Percentiles rank a stretch among this genome's conserved stretches.
Evolutionary conservation across 2,888 invertebrate genomes (phyloP).

Genomic region (Aelia acuminata): DNA sequence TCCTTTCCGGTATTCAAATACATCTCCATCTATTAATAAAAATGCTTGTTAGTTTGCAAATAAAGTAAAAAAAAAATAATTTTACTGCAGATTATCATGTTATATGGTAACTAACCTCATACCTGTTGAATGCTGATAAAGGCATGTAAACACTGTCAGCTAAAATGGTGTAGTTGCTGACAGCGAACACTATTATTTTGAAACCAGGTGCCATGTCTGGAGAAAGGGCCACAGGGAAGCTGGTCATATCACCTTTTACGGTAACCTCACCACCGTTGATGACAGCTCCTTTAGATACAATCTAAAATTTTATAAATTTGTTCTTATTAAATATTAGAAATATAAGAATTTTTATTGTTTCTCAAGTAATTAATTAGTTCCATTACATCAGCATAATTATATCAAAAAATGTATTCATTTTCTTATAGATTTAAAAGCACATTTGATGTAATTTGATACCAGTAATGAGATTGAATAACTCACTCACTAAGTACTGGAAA

Average conservation of each 20-base stretch:
- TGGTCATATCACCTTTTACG: conserved; percentile 67
- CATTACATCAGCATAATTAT: not conserved
- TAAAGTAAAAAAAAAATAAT: not conserved
- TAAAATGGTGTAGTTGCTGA: conserved; percentile 71
- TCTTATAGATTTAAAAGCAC: not conserved
- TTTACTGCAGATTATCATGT: not conserved
- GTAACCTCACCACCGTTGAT: conserved; percentile 68
- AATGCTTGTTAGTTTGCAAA: not conserved
- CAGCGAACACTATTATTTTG: conserved; percentile 71
- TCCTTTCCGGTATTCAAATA: conserved; percentile 73
- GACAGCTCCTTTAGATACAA: conserved; percentile 72
- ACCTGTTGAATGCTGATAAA: conserved; percentile 71
- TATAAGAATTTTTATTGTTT: no score
- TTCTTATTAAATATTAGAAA: no score
- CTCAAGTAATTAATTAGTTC: not conserved
- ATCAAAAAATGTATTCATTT: not conserved
- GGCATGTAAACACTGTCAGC: conserved; percentile 73
- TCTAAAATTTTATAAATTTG: no score
- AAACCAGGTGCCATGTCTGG: conserved; percentile 74
- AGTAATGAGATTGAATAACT: conserved; percentile 58
- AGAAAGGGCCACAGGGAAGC: conserved; percentile 72
- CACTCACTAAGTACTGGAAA: conserved; percentile 72
- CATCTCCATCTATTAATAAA: conserved; percentile 69
- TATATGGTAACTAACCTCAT: conserved; percentile 68
- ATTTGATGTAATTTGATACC: not conserved